Base-by-base conservation (phyloP, 2,888 invertebrate genomes). In the Dendrolimus houi region DNA sequence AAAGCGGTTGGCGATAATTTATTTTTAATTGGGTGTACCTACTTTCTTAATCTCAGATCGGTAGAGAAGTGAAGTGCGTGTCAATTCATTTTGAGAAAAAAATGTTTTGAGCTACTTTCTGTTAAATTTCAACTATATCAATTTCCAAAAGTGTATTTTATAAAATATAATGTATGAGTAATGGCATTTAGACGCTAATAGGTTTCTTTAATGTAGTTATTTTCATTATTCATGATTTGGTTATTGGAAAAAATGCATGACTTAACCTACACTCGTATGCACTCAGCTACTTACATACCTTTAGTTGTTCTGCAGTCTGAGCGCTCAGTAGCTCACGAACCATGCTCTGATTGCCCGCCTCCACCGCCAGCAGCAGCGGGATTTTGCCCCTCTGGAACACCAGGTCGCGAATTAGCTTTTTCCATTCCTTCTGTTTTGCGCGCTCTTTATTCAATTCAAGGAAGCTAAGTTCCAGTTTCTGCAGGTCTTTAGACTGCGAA, bases 301-400 rank as follows among this genome's bases (percentile, higher is more conserved):
- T 94, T 54, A 98, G 92, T 90, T 99, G 98, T 74, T 97, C 96
- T 56, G 96, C 94, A 56, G 96, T 95, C 87, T 96, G 95, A 71
- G 96, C 94, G 72, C 95, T 94, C 66, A 99, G 92, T 57, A 99
- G 93, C 86, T 99, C 98, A 66, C 97, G 94, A 79, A 97, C 97
- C 94, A 98, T 98, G 66, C 97, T 96, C 87, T 97, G 96, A 91
- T 98, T 99, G 57, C 98, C 98, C 41, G 96, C 96, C 87, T 98
- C 98, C 71, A 98, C 96, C 58, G 99, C 98, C 83, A 97, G 92
- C 78, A 98, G 94, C 76, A 99, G 91, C 69, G 99, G 98, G 75
- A 98, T 95, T 91, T 96, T 97, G 65, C 98, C 98, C 86, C 95
- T 95, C 98, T 98, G 92, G 70, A 93, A 93, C 80, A 91, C 85